Evolutionary conservation across 2,797 vertebrate genomes (phyloP).

Genomic region (Anolis apletophallus): DNA sequence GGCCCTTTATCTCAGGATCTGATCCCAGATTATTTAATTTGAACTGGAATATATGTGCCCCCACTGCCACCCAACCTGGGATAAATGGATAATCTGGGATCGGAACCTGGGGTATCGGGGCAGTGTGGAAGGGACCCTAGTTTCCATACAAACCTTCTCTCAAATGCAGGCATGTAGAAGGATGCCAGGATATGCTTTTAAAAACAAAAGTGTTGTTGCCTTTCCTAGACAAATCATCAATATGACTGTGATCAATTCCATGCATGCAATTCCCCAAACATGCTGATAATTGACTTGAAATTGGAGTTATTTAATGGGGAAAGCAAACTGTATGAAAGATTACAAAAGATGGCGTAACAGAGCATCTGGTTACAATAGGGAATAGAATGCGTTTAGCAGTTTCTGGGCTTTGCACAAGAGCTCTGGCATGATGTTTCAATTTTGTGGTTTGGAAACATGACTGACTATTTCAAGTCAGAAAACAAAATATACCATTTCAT

Average conservation of each 20-base stretch:
- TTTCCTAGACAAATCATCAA: not conserved
- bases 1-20: too few relatives aligned
- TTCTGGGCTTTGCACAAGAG: conserved; percentile 16
- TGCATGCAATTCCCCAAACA: not conserved
- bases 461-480: not conserved
- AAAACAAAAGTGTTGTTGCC: not conserved
- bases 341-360: rapidly evolving
- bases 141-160: too few relatives aligned
- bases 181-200: not conserved
- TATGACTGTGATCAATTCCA: not conserved
- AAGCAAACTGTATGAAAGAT: rapidly evolving
- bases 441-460: not conserved
- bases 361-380: conserved; percentile 8
- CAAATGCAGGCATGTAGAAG: not conserved
- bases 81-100: too few relatives aligned
- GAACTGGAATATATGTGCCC: too few relatives aligned
- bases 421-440: rapidly evolving
- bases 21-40: too few relatives aligned
- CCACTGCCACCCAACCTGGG: too few relatives aligned
- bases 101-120: too few relatives aligned
- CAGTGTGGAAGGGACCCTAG: too few relatives aligned
- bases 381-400: not conserved
- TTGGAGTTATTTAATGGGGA: not conserved
- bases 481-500: not conserved
- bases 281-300: not conserved